Percentiles rank a stretch among this genome's conserved stretches.
phyloP scores from a whole-genome alignment of 2,888 invertebrate species.

The Seira sanloemensis region DNA sequence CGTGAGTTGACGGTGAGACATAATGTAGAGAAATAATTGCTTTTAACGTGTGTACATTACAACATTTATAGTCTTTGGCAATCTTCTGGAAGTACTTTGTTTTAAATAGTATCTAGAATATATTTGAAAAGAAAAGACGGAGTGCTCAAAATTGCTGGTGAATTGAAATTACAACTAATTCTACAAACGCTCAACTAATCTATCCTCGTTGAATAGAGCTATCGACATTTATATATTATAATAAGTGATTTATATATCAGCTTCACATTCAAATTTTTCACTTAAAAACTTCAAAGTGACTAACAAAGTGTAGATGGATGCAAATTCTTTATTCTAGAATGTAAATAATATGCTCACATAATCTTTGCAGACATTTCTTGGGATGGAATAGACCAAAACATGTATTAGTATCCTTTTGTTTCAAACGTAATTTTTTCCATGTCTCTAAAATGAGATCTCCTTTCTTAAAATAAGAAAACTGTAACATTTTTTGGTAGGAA shows the following conservation, averaged over 20 bases:
- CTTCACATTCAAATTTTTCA: neutral
- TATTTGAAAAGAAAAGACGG: neutral
- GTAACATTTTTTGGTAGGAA: no score
- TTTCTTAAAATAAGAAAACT: no score
- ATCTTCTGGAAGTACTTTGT: neutral
- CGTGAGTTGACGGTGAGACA: no score
- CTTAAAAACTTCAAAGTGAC: neutral
- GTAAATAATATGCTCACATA: no score
- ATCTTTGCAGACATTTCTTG: conserved; percentile 60
- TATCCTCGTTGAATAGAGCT: neutral
- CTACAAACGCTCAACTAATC: neutral
- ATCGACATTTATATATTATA: neutral
- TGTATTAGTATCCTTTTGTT: conserved; percentile 28
- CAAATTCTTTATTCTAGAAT: conserved; percentile 16
- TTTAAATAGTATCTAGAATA: neutral
- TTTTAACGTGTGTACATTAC: no score
- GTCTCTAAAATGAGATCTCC: neutral
- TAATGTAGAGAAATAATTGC: no score
- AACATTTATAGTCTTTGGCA: neutral
- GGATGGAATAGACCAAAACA: conserved; percentile 66
- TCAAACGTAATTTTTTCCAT: neutral
- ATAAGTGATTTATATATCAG: neutral
- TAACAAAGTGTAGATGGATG: conserved; percentile 6
- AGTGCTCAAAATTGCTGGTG: no score
- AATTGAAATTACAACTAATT: neutral